phyloP scores from a whole-genome alignment of 2,797 vertebrate species.

The Gymnoscopelus microlampas region DNA sequence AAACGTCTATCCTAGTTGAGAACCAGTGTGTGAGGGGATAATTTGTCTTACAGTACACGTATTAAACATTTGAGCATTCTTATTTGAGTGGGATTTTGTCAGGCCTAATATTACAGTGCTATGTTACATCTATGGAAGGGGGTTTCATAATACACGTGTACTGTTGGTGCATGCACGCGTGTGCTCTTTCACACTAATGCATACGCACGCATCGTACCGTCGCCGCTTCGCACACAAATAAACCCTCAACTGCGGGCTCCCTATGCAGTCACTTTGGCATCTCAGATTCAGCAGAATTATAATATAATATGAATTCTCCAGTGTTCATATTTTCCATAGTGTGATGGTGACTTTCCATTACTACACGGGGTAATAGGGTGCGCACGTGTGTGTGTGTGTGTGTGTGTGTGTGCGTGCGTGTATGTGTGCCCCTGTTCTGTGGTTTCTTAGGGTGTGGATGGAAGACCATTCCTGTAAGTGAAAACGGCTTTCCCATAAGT shows the following conservation, averaged over 20 bases:
- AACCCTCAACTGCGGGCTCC: conserved; percentile 13
- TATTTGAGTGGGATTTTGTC: too few relatives aligned
- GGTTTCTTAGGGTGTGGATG: conserved; percentile 53
- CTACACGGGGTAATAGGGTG: conserved; percentile 31
- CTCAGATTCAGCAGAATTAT: conserved; percentile 52
- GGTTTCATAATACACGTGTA: too few relatives aligned
- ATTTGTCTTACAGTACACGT: too few relatives aligned
- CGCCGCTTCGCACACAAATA: conserved; percentile 9
- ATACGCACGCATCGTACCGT: background rate
- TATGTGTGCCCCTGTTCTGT: conserved; percentile 7
- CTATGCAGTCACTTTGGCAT: conserved; percentile 51
- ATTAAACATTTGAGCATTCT: too few relatives aligned
- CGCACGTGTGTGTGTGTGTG: conserved; percentile 23
- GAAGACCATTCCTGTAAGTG: conserved; percentile 42
- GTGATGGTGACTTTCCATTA: conserved; percentile 65
- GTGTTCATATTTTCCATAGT: conserved; percentile 64
- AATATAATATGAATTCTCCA: conserved; percentile 52
- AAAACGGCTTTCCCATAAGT: conserved; percentile 66
- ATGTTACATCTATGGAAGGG: too few relatives aligned
- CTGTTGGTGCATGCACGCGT: conserved; percentile 3
- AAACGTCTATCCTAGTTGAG: too few relatives aligned
- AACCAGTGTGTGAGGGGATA: too few relatives aligned
- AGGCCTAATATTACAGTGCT: too few relatives aligned
- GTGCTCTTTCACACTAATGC: conserved; percentile 7
- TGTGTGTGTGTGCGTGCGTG: conserved; percentile 16